Percentiles rank a stretch among this genome's conserved stretches.
These are phyloP conservation scores for Drosophila rufa DNA, from an alignment of 1,140 invertebrate genomes.

Conservation along the genomic window DNA sequence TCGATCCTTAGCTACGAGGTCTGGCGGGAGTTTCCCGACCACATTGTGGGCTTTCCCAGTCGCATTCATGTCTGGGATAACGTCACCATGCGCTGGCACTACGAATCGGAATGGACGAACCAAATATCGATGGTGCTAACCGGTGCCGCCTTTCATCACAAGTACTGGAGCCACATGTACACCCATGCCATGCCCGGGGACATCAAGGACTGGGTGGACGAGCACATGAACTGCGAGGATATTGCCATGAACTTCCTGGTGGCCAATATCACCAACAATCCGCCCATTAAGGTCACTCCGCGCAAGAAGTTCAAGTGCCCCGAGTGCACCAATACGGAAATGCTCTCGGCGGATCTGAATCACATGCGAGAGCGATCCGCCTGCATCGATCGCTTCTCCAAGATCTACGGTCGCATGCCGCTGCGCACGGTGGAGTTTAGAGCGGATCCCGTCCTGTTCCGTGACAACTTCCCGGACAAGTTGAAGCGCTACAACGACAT, in stretches of 20 bases:
- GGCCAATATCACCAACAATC: slow-evolving; percentile 95
- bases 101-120: slow-evolving; percentile 98
- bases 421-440: slow-evolving; percentile 95
- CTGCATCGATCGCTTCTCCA: slow-evolving; percentile 95
- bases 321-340: slow-evolving; percentile 96
- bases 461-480: slow-evolving; percentile 94
- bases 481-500: slow-evolving; percentile 96
- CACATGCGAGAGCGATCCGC: slow-evolving; percentile 97
- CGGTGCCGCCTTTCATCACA: slow-evolving; percentile 97
- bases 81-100: slow-evolving; percentile 92
- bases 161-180: slow-evolving; percentile 96
- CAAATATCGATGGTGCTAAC: slow-evolving; percentile 97
- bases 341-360: slow-evolving; percentile 95
- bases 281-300: slow-evolving; percentile 98
- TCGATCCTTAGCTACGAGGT: slow-evolving; percentile 88
- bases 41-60: slow-evolving; percentile 96
- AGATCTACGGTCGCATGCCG: slow-evolving; percentile 95
- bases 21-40: slow-evolving; percentile 96
- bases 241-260: slow-evolving; percentile 98
- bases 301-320: slow-evolving; percentile 99
- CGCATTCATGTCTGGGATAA: slow-evolving; percentile 96
- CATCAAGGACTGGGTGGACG: slow-evolving; percentile 94
- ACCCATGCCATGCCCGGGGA: slow-evolving; percentile 92
- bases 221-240: slow-evolving; percentile 97
- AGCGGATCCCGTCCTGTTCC: slow-evolving; percentile 97